Evolutionary conservation across 2,888 invertebrate genomes (phyloP), one percentile per base, ranked within the genome.

Genomic region (Ryuthela nishihirai): DNA sequence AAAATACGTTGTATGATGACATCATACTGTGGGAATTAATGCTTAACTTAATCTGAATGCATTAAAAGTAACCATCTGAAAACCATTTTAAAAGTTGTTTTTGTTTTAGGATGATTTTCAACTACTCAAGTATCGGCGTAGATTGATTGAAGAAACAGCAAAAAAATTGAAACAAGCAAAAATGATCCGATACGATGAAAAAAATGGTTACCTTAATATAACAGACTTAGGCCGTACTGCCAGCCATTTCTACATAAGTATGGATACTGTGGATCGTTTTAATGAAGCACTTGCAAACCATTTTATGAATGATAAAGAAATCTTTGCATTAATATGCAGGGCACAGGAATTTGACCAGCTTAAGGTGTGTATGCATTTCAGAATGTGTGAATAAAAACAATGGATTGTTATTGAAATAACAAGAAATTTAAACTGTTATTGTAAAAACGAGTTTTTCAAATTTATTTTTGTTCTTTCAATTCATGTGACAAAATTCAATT

Each of bases 241-340:
- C 0, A 95, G 95, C 72, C 92, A 97, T 74, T 99, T 87, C 77
- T 99, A 99, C 75, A 90, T 99, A 60, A 97, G 94, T 64, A 88
- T 89, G 72, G 91, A 92, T 68, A 98, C 98, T 0, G 88, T 99
- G 68, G 88, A 93, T 73, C 64, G 62, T 62, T 63, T 97, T 75
- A 93, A 94, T 75, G 87, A 91, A 64, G 79, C 84, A 71, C 32
- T 65, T 10, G 32, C 15, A 17, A 20, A 23, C 1, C 3, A 2
- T 10, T 43, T 20, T 23, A 92, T 95, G 89, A 84, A 83, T 3
- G 90, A 92, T 65, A 82, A 84, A 0, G 87, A 90, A 64, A 84
- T 95, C 24, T 78, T 99, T n/a, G 83, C 83, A 63, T 85, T 99
- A 83, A 83, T 99, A 46, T 88, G 94, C 0, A 82, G 85, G 62